A percentile compares a stretch with the other conserved stretches of the same genome.
These are phyloP conservation scores for Halcyon badia DNA, from an alignment of 2,797 vertebrate species.

Conservation along the genomic window DNA sequence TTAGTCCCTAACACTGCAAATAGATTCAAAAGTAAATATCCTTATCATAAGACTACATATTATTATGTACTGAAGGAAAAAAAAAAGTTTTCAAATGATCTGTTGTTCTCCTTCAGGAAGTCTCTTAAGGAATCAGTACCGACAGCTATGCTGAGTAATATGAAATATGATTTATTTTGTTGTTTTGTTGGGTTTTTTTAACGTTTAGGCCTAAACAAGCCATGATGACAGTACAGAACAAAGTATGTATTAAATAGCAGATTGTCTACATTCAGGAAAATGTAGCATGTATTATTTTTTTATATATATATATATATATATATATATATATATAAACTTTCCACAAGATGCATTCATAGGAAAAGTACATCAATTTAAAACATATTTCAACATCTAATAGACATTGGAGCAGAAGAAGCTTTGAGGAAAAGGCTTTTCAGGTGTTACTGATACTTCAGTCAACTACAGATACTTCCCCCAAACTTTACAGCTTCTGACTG, in stretches of 20 bases:
- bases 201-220: accelerated
- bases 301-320: too few species aligned
- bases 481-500: background rate
- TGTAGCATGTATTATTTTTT: background rate
- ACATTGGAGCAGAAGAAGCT: background rate
- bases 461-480: background rate
- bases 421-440: background rate
- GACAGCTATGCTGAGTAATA: background rate
- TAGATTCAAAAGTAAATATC: background rate
- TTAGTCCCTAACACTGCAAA: background rate
- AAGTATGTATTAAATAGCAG: background rate
- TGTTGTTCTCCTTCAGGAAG: background rate
- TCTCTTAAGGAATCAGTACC: background rate
- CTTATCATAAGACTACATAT: background rate
- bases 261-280: background rate
- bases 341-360: background rate
- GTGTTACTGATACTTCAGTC: background rate
- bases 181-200: background rate
- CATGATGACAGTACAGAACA: background rate
- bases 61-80: background rate
- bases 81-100: background rate
- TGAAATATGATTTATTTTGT: background rate
- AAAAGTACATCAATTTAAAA: background rate
- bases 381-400: background rate
- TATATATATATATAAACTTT: background rate